phyloP scores from a whole-genome alignment of 92 coral and sea anemone genomes.

The Paramuricea clavata region DNA sequence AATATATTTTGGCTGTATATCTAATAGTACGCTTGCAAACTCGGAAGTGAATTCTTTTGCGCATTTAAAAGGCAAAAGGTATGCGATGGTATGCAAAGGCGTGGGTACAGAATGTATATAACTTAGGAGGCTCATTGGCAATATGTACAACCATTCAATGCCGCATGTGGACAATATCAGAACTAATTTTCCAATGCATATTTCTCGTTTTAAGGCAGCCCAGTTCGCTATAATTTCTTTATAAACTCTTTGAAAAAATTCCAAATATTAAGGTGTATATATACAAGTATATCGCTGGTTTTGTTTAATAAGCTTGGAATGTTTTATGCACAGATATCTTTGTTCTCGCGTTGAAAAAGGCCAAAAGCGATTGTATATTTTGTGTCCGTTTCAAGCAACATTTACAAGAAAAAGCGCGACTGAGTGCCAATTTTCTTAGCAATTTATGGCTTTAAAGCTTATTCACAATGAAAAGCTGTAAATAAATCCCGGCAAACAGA shows the following conservation, averaged over 20 bases:
- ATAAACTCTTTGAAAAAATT: neutral
- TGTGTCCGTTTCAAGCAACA: neutral
- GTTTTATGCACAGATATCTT: neutral
- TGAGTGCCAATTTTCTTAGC: neutral
- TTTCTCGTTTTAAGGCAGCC: neutral
- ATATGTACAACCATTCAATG: neutral
- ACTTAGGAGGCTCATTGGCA: neutral
- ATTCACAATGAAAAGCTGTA: neutral
- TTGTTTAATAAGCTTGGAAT: conserved; percentile 2
- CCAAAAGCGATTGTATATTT: neutral
- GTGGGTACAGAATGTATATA: neutral
- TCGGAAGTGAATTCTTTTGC: conserved; percentile 1
- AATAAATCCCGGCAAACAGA: neutral
- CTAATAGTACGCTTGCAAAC: neutral
- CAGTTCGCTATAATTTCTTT: neutral
- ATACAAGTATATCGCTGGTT: neutral
- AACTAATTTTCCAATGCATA: neutral
- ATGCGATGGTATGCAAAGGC: conserved; percentile 13
- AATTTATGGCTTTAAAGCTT: neutral
- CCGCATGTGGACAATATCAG: neutral
- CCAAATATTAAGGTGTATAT: neutral
- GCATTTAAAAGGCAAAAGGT: conserved; percentile 17
- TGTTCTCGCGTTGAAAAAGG: neutral
- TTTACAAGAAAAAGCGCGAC: neutral
- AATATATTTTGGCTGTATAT: neutral